These are phyloP conservation scores for Drosophila biarmipes DNA, from an alignment of 1,140 invertebrate species.

Conservation along the genomic window DNA sequence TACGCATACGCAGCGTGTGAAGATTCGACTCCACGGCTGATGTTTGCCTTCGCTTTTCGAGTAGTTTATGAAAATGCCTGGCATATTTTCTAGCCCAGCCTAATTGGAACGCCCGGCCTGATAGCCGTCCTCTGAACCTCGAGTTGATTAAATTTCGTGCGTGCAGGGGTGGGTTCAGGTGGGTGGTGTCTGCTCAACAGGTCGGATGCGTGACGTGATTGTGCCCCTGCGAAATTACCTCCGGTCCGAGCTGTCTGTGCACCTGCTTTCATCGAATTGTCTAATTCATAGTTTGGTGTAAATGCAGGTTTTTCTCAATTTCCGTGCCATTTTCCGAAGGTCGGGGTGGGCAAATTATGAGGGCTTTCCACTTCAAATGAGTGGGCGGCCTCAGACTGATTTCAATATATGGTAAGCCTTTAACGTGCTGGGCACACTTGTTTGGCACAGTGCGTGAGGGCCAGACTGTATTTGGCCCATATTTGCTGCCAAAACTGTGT, in stretches of 20 bases:
- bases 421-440: slow-evolving; percentile 2
- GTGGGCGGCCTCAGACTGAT: slow-evolving; percentile 1
- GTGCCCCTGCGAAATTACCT: slow-evolving; percentile 25
- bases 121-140: slow-evolving; percentile 20
- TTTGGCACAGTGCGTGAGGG: slow-evolving; percentile 4
- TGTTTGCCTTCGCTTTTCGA: slow-evolving; percentile 29
- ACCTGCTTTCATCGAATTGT: slow-evolving; percentile 12
- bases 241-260: slow-evolving; percentile 16
- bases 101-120: slow-evolving; percentile 59
- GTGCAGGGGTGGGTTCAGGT: background rate
- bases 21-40: slow-evolving; percentile 4
- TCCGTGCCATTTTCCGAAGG: background rate
- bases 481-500: slow-evolving; percentile 5
- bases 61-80: slow-evolving; percentile 54
- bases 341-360: slow-evolving; percentile 29
- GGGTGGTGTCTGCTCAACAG: slow-evolving; percentile 53
- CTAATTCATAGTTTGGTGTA: slow-evolving; percentile 15
- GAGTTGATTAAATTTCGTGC: slow-evolving; percentile 66
- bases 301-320: slow-evolving; percentile 1
- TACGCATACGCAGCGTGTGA: slow-evolving; percentile 63
- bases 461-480: background rate
- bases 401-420: slow-evolving; percentile 2
- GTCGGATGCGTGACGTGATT: slow-evolving; percentile 49
- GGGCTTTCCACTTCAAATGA: slow-evolving; percentile 3
- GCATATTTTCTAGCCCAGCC: slow-evolving; percentile 24